Evolutionary conservation across 1,140 invertebrate genomes (phyloP).

Genomic region (Lepidurus apus): DNA sequence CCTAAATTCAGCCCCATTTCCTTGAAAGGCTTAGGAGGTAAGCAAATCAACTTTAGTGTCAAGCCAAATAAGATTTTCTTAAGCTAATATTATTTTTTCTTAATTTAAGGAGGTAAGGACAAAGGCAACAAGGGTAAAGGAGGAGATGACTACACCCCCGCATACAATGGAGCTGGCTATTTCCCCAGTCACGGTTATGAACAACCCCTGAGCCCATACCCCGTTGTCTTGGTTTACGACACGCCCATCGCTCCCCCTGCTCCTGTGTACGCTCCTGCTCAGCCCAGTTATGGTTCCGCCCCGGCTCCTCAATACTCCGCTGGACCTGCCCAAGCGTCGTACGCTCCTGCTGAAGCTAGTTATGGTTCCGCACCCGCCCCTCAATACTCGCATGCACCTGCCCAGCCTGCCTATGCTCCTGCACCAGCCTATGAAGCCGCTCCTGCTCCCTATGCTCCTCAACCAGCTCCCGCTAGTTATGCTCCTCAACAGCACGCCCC

Average conservation of each 20-base stretch:
- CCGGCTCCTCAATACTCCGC: slow-evolving; percentile 8
- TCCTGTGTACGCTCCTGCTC: slow-evolving; percentile 11
- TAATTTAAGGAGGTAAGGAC: not conserved
- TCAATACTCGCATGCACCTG: not conserved
- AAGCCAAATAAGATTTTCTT: not conserved
- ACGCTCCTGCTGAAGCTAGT: not conserved
- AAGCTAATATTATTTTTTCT: slow-evolving; percentile 22
- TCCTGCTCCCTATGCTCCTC: not conserved
- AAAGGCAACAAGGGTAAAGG: slow-evolving; percentile 25
- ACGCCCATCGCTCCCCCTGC: slow-evolving; percentile 16
- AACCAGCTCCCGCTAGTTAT: slow-evolving; percentile 16
- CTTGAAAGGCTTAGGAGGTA: slow-evolving; percentile 24
- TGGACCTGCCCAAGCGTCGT: not conserved
- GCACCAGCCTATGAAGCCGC: not conserved
- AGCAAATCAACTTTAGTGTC: slow-evolving; percentile 16
- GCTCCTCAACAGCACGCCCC: slow-evolving; percentile 22
- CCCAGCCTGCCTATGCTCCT: slow-evolving; percentile 25
- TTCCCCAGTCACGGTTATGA: slow-evolving; percentile 35
- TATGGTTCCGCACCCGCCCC: slow-evolving; percentile 1
- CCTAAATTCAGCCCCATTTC: slow-evolving; percentile 31
- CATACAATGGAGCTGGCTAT: slow-evolving; percentile 26
- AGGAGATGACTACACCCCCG: slow-evolving; percentile 24
- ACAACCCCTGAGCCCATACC: slow-evolving; percentile 28
- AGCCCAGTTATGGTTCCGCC: slow-evolving; percentile 18
- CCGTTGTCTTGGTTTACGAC: slow-evolving; percentile 33